These are phyloP conservation scores for Tenthredo mesomela DNA, from an alignment of 2,888 invertebrate genomes.

Conservation along the genomic window DNA sequence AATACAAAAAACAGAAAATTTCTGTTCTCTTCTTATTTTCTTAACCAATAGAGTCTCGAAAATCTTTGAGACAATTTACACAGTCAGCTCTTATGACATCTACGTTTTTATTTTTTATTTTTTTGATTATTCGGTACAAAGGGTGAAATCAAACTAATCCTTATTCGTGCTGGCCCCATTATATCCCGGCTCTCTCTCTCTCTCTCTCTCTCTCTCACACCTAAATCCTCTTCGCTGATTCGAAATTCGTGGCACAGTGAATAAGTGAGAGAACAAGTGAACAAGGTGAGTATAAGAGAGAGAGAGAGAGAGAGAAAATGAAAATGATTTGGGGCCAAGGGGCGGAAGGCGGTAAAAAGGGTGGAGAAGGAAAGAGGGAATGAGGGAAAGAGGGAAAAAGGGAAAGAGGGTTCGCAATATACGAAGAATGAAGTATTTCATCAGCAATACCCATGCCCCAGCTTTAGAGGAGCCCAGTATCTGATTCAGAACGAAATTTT, in stretches of 20 bases:
- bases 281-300: background rate
- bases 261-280: background rate
- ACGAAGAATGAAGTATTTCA: constrained; percentile 34
- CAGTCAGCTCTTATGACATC: background rate
- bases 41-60: too few species aligned
- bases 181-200: background rate
- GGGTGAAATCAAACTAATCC: constrained; percentile 19
- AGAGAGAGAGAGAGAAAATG: background rate
- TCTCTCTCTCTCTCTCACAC: background rate
- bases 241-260: background rate
- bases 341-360: background rate
- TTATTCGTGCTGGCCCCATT: constrained; percentile 29
- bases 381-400: background rate
- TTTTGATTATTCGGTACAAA: background rate
- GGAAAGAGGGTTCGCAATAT: constrained; percentile 8
- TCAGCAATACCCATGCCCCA: constrained; percentile 26
- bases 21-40: too few species aligned
- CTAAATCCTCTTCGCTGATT: constrained; percentile 14
- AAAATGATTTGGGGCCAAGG: background rate
- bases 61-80: background rate
- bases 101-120: background rate
- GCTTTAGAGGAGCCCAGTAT: background rate
- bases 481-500: constrained; percentile 20
- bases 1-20: too few species aligned
- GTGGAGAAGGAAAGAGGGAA: background rate